Evolutionary conservation across 2,888 invertebrate species (phyloP).

Genomic region (Schizotus pectinicornis): DNA sequence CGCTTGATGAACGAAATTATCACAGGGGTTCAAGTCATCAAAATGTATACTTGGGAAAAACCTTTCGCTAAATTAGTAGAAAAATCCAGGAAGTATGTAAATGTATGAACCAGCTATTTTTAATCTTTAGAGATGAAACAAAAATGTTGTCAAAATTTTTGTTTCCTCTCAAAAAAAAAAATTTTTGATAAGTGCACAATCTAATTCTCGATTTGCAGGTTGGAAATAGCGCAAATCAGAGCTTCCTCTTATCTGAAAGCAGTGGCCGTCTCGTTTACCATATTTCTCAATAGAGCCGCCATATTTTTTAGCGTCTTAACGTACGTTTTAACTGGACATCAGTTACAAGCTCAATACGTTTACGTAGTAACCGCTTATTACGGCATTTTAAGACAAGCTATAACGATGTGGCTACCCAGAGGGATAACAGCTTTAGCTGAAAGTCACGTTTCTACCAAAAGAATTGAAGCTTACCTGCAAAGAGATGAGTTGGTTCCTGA

Average conservation of each 20-base stretch:
- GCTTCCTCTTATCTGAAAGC: constrained; percentile 77
- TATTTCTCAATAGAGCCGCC: constrained; percentile 86
- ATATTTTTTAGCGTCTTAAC: constrained; percentile 81
- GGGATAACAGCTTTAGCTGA: constrained; percentile 63
- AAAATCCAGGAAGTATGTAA: constrained; percentile 42
- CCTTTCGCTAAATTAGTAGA: constrained; percentile 66
- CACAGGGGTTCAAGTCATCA: constrained; percentile 72
- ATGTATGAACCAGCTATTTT: not conserved
- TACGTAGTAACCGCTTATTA: constrained; percentile 89
- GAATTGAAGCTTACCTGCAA: constrained; percentile 64
- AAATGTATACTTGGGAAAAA: constrained; percentile 77
- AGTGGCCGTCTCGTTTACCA: constrained; percentile 77
- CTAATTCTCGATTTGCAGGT: constrained; percentile 55
- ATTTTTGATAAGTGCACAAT: not conserved
- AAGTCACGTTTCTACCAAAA: constrained; percentile 53
- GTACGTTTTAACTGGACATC: constrained; percentile 71
- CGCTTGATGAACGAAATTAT: constrained; percentile 74
- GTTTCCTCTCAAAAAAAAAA: constrained; percentile 32
- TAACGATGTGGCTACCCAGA: constrained; percentile 70
- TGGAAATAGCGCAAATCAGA: constrained; percentile 72
- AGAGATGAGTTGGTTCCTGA: constrained; percentile 54
- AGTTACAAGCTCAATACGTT: constrained; percentile 79
- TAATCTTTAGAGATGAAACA: not conserved
- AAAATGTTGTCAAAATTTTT: constrained; percentile 17
- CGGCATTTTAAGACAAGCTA: constrained; percentile 75